Percentiles rank a stretch among this genome's conserved stretches.
Evolutionary conservation across 1,140 invertebrate species (phyloP).

Genomic region (Adoxophyes honmai): DNA sequence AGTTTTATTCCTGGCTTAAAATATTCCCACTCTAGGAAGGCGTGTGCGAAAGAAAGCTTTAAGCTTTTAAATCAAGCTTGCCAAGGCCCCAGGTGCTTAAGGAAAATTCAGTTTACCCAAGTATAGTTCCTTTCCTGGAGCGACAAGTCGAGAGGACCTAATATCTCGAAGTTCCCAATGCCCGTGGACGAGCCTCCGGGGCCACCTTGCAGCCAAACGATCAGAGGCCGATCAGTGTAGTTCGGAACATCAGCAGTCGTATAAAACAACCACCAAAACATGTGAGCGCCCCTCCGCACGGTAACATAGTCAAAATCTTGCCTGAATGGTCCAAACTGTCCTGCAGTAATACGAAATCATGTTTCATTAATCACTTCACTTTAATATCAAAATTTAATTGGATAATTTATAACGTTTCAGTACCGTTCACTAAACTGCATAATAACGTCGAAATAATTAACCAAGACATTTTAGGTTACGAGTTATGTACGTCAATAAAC

Average conservation of each 20-base stretch:
- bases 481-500: too few species aligned
- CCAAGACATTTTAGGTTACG: not conserved
- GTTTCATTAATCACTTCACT: conserved; percentile 29
- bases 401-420: not conserved
- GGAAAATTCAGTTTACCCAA: conserved; percentile 83
- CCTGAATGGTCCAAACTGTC: conserved; percentile 53
- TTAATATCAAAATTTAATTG: not conserved
- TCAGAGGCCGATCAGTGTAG: conserved; percentile 81
- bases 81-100: too few species aligned
- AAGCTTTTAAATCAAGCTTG: too few species aligned
- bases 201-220: conserved; percentile 89
- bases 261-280: conserved; percentile 92
- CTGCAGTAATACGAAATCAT: conserved; percentile 27
- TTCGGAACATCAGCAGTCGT: conserved; percentile 79
- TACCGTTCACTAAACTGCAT: conserved; percentile 8
- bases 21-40: too few species aligned
- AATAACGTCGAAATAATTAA: not conserved
- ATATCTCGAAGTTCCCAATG: conserved; percentile 87
- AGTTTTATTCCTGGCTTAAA: too few species aligned
- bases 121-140: conserved; percentile 82
- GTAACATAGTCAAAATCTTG: conserved; percentile 71
- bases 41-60: too few species aligned
- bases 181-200: conserved; percentile 87
- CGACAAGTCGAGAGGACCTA: conserved; percentile 84
- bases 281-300: conserved; percentile 84